Evolutionary conservation across 2,113 vertebrate genomes (phyloP).

Genomic region (Nycticryphes semicollaris): DNA sequence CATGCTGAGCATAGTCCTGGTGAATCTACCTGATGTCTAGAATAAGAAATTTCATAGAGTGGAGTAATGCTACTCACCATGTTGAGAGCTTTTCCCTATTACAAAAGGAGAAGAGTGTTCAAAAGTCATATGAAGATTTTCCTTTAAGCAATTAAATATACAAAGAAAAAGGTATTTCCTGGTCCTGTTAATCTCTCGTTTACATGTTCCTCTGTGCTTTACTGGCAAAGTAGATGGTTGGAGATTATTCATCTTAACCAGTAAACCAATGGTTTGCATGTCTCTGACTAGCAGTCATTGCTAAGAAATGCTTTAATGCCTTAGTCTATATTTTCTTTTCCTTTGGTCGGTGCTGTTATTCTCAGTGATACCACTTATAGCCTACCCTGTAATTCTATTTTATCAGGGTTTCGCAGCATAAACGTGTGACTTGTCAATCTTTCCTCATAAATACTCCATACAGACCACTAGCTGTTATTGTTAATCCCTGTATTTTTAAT

Average conservation of each 20-base stretch:
- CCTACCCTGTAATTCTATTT: neutral
- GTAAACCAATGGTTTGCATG: neutral
- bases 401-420: neutral
- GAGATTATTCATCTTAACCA: neutral
- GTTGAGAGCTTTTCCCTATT: neutral
- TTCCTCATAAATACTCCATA: neutral
- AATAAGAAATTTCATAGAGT: neutral
- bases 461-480: constrained; percentile 1
- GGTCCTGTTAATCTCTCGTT: neutral
- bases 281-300: neutral
- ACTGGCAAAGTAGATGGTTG: neutral
- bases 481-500: constrained; percentile 37
- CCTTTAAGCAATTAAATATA: neutral
- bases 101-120: neutral
- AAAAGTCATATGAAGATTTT: neutral
- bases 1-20: neutral
- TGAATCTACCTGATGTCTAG: neutral
- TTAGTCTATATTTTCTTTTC: neutral
- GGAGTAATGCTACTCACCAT: neutral
- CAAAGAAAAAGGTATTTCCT: neutral
- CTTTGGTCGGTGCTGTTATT: neutral
- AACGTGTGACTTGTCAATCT: neutral
- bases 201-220: neutral
- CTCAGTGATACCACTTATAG: neutral
- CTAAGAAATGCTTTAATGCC: neutral